These are phyloP conservation scores for Manduca sexta DNA, from an alignment of 1,140 invertebrate species.

Conservation along the genomic window DNA sequence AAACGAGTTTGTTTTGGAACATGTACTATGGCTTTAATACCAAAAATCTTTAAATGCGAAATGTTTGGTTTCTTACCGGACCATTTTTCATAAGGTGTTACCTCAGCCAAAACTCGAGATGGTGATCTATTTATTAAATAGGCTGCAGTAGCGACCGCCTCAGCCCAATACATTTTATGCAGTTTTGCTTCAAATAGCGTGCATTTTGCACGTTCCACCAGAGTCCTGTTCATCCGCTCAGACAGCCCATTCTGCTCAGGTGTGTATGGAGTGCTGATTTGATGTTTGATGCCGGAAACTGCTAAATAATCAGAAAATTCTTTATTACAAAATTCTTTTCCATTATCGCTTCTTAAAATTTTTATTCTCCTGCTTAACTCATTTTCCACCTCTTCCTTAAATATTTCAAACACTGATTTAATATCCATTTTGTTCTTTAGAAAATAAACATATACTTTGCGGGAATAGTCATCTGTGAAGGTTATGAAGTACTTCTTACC, in stretches of 20 bases:
- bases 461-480: slow-evolving; percentile 54
- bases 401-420: slow-evolving; percentile 17
- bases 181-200: slow-evolving; percentile 44
- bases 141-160: slow-evolving; percentile 44
- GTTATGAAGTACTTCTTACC: slow-evolving; percentile 51
- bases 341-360: slow-evolving; percentile 19
- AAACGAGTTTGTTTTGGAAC: slow-evolving; percentile 31
- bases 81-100: slow-evolving; percentile 31
- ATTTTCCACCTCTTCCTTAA: slow-evolving; percentile 20
- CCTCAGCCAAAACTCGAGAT: slow-evolving; percentile 13
- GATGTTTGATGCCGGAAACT: slow-evolving; percentile 21
- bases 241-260: slow-evolving; percentile 12
- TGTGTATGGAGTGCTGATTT: slow-evolving; percentile 29
- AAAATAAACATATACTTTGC: slow-evolving; percentile 26
- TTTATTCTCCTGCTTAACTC: slow-evolving; percentile 23
- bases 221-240: slow-evolving; percentile 50
- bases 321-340: slow-evolving; percentile 26
- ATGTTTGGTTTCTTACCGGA: slow-evolving; percentile 27
- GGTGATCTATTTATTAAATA: slow-evolving; percentile 49
- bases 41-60: slow-evolving; percentile 24
- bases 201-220: slow-evolving; percentile 40
- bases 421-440: slow-evolving; percentile 22
- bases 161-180: slow-evolving; percentile 45
- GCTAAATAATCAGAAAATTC: slow-evolving; percentile 15
- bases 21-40: slow-evolving; percentile 29